Base-by-base conservation (phyloP, 2,797 vertebrate genomes). In the Aphelocoma californica region DNA sequence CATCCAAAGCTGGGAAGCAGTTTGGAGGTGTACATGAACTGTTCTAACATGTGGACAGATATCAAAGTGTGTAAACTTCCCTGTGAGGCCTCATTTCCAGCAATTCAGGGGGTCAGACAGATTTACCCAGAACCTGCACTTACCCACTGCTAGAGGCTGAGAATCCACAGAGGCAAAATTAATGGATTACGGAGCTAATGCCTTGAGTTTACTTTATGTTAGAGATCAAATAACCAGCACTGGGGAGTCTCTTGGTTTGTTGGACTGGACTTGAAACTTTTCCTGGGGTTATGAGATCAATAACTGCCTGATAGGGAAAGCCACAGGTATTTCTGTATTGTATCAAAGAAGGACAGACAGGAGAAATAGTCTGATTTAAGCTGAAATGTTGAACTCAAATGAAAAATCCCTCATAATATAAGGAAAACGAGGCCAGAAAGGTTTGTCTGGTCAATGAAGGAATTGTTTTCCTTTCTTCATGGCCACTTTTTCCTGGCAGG, bases 401-500 rank as follows among this genome's bases (percentile, higher is more conserved):
- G 4, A 42, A 12, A 31, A 72, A 8, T 40, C 20, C 14, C 7
- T 72, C 7, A 10, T 56, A 53, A 18, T 11, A 23, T 5, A 47
- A 85, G 42, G 56, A 50, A 90, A 92, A 73, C 7, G 20, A 81
- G 28, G 34, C 18, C 74, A 48, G 48, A 32, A 60, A 57, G 31
- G 18, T 40, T 50, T 84, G 17, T 26, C 25, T 61, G 34, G 62
- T 61, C 56, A 74, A 57, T 65, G 38, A 4, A 78, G 26, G 23
- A 14, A 24, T 53, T 92, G 69, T 82, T 83, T 85, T n/a, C 31
- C 31, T 89, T 73, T 86, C 56, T 95, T 60, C 50, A 45, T 72
- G 24, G 3, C 17, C 14, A 3, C 11, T 75, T 92, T 93, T 95
- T 79, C 51, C 86, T 84, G n/a, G 10, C 86, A 97, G 95, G 91